phyloP scores from a whole-genome alignment of 2,113 vertebrate genomes.

The Paramormyrops kingsleyae region DNA sequence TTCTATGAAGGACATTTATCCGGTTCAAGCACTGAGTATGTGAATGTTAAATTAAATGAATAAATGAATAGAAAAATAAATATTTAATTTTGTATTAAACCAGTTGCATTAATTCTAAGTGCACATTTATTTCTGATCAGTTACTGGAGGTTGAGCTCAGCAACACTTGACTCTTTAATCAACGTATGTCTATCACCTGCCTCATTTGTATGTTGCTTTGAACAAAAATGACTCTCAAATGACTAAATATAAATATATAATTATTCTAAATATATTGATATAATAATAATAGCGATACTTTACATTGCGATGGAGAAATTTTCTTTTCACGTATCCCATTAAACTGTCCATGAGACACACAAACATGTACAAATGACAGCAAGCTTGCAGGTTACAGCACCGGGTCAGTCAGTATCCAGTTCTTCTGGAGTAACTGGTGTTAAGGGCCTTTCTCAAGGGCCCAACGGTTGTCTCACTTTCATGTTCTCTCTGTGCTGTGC shows the following conservation, averaged over 20 bases:
- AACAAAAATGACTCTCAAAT: neutral
- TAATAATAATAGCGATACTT: neutral
- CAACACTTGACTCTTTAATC: neutral
- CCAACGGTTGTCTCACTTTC: neutral
- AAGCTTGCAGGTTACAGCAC: neutral
- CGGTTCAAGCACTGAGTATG: neutral
- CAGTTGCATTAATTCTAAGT: neutral
- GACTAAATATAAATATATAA: neutral
- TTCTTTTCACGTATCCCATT: neutral
- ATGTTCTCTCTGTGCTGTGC: neutral
- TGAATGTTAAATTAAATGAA: slow-evolving; percentile 2
- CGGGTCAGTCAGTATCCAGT: neutral
- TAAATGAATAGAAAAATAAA: neutral
- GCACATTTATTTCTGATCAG: neutral
- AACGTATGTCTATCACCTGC: neutral
- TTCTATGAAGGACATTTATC: neutral
- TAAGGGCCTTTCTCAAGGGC: neutral
- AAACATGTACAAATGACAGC: neutral
- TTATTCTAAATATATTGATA: neutral
- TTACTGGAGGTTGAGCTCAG: neutral
- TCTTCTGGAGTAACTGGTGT: neutral
- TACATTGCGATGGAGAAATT: neutral
- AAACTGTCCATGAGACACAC: neutral
- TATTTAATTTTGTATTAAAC: slow-evolving; percentile 12
- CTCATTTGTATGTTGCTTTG: neutral